These are phyloP conservation scores for Ceyx melanurus DNA, from an alignment of 2,113 vertebrate species.

Conservation along the genomic window DNA sequence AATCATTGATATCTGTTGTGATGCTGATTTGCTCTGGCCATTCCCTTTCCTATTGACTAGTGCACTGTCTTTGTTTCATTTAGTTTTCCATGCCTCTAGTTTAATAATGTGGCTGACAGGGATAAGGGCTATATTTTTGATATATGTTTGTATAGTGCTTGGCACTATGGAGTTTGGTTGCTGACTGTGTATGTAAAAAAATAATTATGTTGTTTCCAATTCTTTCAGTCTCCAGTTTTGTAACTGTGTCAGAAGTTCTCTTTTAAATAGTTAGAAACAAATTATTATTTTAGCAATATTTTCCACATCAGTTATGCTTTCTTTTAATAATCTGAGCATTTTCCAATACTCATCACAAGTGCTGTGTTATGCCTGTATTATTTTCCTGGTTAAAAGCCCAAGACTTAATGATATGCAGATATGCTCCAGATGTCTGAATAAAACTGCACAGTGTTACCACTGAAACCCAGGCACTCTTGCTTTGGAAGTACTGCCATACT, in stretches of 20 bases:
- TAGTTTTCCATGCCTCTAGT: neutral
- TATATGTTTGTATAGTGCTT: neutral
- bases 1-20: neutral
- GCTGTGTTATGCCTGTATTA: neutral
- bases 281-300: conserved; percentile 7
- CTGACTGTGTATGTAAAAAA: neutral
- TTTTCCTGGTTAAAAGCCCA: neutral
- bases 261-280: neutral
- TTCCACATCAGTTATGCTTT: neutral
- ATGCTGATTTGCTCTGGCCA: neutral
- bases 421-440: neutral
- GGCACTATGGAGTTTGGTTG: neutral
- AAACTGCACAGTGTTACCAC: neutral
- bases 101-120: neutral
- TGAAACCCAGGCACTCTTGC: neutral
- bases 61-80: neutral
- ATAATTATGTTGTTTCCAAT: conserved; percentile 1
- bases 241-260: neutral
- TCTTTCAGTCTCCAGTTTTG: neutral
- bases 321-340: neutral
- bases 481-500: neutral
- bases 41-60: neutral
- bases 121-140: conserved; percentile 5
- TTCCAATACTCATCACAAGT: neutral
- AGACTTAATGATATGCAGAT: neutral